A percentile compares a stretch with the other conserved stretches of the same genome.
Conservation (phyloP, 2,888 invertebrate genomes). For the Apamea sordens region DNA sequence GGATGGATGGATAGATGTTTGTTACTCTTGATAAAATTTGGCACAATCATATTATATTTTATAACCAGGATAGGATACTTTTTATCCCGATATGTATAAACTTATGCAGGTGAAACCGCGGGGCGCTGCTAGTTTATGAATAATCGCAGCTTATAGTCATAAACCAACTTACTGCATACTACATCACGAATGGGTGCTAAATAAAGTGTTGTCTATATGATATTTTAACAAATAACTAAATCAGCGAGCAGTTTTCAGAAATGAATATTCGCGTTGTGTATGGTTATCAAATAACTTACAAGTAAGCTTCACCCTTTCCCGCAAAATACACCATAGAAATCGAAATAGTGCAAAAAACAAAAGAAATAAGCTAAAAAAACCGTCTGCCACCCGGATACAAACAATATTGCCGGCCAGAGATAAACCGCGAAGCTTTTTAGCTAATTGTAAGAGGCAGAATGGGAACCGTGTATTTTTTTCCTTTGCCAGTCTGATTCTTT, state of each 20-base stretch:
- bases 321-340: background rate
- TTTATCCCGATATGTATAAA: too few relatives aligned
- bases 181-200: background rate
- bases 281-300: background rate
- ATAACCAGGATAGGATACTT: too few relatives aligned
- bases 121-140: background rate
- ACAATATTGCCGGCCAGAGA: constrained; percentile 39
- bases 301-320: background rate
- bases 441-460: constrained; percentile 58
- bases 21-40: too few relatives aligned
- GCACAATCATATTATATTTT: too few relatives aligned
- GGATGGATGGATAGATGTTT: too few relatives aligned
- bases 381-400: constrained; percentile 16
- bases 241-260: background rate
- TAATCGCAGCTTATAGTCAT: background rate
- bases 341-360: constrained; percentile 7
- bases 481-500: constrained; percentile 29
- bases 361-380: constrained; percentile 6
- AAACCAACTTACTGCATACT: background rate
- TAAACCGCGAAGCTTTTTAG: constrained; percentile 60
- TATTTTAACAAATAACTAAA: background rate
- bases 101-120: too few relatives aligned
- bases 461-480: constrained; percentile 43
- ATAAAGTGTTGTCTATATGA: background rate
- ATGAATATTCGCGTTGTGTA: background rate